These are phyloP conservation scores for Drosophila pseudoananassae DNA, from an alignment of 1,140 invertebrate genomes.

Conservation along the genomic window DNA sequence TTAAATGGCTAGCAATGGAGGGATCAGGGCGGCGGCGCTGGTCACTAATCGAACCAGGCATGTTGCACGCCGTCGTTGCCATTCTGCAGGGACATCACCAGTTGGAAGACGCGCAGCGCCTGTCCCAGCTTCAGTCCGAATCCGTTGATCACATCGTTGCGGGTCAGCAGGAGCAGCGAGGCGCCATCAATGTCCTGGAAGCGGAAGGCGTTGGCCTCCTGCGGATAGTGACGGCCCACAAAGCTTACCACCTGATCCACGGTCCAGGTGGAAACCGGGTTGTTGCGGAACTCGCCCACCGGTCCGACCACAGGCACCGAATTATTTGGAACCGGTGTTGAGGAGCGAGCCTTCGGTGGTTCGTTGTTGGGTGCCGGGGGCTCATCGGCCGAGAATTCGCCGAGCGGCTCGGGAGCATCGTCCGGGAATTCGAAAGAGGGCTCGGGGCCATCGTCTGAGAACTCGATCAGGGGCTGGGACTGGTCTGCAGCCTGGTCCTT, in stretches of 20 bases:
- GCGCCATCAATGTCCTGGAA: constrained; percentile 76
- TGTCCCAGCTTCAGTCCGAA: constrained; percentile 75
- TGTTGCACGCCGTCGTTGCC: constrained; percentile 47
- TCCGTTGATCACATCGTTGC: constrained; percentile 68
- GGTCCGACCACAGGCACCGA: too few species aligned
- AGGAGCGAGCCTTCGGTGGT: neutral
- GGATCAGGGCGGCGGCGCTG: too few species aligned
- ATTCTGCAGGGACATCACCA: constrained; percentile 64
- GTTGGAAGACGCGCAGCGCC: constrained; percentile 68
- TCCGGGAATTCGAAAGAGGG: too few species aligned
- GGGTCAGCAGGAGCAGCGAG: constrained; percentile 70
- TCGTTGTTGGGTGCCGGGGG: too few species aligned
- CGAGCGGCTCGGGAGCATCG: too few species aligned
- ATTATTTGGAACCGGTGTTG: neutral
- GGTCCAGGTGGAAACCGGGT: constrained; percentile 51
- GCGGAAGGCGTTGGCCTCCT: constrained; percentile 62
- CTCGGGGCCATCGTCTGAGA: too few species aligned
- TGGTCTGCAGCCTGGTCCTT: too few species aligned
- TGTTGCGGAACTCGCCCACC: neutral
- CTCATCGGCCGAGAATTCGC: too few species aligned
- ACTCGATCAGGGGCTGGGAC: too few species aligned
- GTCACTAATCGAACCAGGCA: constrained; percentile 47
- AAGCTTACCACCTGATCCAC: constrained; percentile 68
- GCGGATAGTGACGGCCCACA: constrained; percentile 60
- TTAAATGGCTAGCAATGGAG: constrained; percentile 13